phyloP scores from a whole-genome alignment of 2,113 vertebrate species.

The Hydropotes inermis region DNA sequence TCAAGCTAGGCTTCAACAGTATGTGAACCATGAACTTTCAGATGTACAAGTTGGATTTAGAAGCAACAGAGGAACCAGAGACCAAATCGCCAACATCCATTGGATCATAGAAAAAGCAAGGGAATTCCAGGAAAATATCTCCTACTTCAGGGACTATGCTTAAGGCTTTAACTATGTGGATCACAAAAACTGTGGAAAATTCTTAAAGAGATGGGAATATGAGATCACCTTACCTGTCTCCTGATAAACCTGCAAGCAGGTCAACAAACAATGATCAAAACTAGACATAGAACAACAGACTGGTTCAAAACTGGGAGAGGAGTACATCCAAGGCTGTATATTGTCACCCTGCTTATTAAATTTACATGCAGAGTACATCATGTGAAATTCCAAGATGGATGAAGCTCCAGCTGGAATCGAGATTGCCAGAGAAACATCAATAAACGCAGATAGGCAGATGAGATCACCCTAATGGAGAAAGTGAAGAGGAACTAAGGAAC shows the following conservation, averaged over 20 bases:
- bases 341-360: not conserved
- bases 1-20: not conserved
- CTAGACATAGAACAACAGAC: not conserved
- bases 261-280: not conserved
- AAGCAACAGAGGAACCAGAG: not conserved
- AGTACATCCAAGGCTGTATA: not conserved
- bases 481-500: not conserved
- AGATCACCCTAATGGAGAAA: not conserved
- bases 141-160: not conserved
- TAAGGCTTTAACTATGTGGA: not conserved
- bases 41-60: not conserved
- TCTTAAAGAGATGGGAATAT: not conserved
- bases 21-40: not conserved
- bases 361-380: rapidly evolving
- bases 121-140: not conserved
- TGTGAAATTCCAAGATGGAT: not conserved
- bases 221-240: not conserved
- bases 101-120: not conserved
- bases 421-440: not conserved
- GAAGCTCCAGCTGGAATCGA: not conserved
- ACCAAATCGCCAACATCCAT: rapidly evolving
- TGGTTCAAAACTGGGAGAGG: not conserved
- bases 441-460: not conserved
- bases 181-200: not conserved
- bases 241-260: not conserved